Evolutionary conservation across 2,113 vertebrate genomes (phyloP), one percentile per base, ranked within the genome.

Genomic region (Mobula hypostoma): DNA sequence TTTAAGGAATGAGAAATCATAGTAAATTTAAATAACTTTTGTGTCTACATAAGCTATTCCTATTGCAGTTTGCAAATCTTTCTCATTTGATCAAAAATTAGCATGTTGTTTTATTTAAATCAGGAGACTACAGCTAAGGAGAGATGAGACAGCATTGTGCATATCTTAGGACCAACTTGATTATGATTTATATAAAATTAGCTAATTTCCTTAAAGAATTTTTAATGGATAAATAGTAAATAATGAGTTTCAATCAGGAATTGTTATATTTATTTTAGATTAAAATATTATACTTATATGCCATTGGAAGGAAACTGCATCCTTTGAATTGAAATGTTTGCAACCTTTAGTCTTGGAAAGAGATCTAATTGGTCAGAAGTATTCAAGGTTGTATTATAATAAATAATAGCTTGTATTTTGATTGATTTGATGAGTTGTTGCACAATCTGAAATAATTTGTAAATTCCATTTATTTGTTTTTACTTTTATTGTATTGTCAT

Each of bases 51-150:
- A 95, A 95, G 96, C 96, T 97, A 96, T 95, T 96, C 95, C 2
- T 80, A 95, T 94, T 95, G 95, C 96, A 95, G 90, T 96, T 94
- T 92, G 94, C 95, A 94, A 95, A 95, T 94, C 95, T 97, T 95
- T 90, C 95, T 94, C 74, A 27, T 95, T 92, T 77, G 63, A 96
- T 96, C 96, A 96, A 97, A 97, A 96, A 97, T 96, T 97, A 96
- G 97, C 95, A 94, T 95, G 95, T 95, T 95, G 85, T 68, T 90
- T 36, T n/a, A 90, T 68, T 66, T 5, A 63, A 19, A 63, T 12
- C 29, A 63, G 85, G n/a, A 66, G 11, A 88, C 0, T 32, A 17
- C 58, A 88, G 85, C 82, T 58, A 85, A 58, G 19, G 0, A 88
- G 29, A n/a, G 1, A 2, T 12, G 0, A 70, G 68, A 70, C 68